Evolutionary conservation across 2,797 vertebrate genomes (phyloP).

Genomic region (Dallia pectoralis): DNA sequence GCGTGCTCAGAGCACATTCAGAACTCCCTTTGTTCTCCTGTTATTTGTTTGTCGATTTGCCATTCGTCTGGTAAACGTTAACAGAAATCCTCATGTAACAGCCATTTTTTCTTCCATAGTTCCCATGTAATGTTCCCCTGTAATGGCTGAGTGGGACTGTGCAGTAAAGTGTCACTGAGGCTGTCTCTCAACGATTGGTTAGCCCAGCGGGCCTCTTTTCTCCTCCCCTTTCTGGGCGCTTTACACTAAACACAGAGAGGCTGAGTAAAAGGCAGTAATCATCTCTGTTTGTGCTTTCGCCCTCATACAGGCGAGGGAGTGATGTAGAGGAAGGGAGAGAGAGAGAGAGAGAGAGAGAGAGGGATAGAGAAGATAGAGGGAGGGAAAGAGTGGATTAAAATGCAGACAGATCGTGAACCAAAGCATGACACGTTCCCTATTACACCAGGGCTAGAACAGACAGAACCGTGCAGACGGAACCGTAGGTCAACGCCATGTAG

Average conservation of each 20-base stretch:
- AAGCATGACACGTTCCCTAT: conserved; percentile 2
- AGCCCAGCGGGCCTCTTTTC: conserved; percentile 22
- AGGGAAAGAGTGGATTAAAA: too few relatives aligned
- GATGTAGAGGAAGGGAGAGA: neutral
- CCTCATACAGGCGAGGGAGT: neutral
- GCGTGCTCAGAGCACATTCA: neutral
- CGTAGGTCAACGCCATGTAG: neutral
- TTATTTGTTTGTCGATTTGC: neutral
- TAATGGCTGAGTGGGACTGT: conserved; percentile 9
- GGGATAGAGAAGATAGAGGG: too few relatives aligned
- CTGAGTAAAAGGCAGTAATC: conserved; percentile 57
- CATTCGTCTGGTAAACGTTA: neutral
- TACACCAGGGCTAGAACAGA: neutral
- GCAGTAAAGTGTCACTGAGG: conserved; percentile 6
- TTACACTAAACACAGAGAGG: conserved; percentile 14
- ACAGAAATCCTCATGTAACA: neutral
- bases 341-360: neutral
- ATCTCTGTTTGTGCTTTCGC: conserved; percentile 45
- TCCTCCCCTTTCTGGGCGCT: conserved; percentile 69
- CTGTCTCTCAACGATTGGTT: conserved; percentile 1
- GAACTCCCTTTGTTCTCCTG: too few relatives aligned
- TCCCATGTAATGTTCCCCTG: neutral
- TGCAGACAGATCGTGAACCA: neutral
- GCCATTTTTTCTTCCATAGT: neutral
- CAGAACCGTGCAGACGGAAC: neutral